phyloP scores from a whole-genome alignment of 2,797 vertebrate genomes.

The Hypotaenidia philippensis region DNA sequence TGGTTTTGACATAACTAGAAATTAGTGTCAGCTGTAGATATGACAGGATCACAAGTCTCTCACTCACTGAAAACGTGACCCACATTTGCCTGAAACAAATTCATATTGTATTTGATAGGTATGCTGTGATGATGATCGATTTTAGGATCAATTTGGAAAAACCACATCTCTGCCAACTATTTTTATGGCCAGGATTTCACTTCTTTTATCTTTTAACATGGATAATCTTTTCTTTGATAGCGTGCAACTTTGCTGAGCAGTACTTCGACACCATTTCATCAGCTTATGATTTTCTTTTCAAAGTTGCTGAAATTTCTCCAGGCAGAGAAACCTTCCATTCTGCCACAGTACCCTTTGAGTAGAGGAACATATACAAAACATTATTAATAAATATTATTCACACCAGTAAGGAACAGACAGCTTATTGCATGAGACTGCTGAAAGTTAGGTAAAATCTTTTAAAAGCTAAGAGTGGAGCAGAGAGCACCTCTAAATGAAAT shows the following conservation, averaged over 20 bases:
- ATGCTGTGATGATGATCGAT: fast-evolving
- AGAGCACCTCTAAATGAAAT: neutral
- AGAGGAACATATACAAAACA: neutral
- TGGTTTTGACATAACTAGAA: neutral
- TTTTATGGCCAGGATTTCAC: neutral
- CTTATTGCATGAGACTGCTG: neutral
- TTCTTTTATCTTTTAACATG: neutral
- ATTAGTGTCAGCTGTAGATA: neutral
- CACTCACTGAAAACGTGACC: neutral
- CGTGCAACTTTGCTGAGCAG: fast-evolving
- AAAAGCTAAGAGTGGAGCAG: neutral
- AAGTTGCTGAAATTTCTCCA: neutral
- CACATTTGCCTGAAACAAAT: neutral
- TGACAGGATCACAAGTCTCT: neutral
- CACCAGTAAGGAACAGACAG: neutral
- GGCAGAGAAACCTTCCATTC: neutral
- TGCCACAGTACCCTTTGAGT: neutral
- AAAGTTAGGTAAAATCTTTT: neutral
- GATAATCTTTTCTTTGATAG: neutral
- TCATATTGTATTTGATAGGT: neutral
- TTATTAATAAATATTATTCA: neutral
- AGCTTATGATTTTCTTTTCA: neutral
- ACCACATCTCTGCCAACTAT: neutral
- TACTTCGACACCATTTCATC: neutral
- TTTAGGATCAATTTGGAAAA: neutral